Evolutionary conservation across 2,113 vertebrate genomes (phyloP).

Genomic region (Accipiter cooperii): DNA sequence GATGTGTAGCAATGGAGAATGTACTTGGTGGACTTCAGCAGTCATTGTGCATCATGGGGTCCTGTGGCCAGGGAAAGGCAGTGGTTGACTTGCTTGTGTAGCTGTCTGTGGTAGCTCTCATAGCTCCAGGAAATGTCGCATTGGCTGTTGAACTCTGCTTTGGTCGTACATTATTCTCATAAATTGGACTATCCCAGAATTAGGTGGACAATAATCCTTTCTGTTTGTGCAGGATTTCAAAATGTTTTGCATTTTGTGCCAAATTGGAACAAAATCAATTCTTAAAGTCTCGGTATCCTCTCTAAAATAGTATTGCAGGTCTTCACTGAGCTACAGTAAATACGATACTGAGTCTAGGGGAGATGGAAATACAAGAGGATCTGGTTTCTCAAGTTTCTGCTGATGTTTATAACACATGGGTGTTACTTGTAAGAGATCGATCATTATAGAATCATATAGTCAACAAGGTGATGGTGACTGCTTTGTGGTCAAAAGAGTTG

Average conservation of each 20-base stretch:
- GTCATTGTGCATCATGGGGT: background rate
- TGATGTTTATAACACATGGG: conserved; percentile 45
- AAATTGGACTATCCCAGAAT: background rate
- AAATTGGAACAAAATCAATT: background rate
- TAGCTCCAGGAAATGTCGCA: background rate
- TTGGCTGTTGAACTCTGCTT: background rate
- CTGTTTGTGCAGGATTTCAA: background rate
- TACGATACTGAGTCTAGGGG: background rate
- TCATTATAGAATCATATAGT: conserved; percentile 17
- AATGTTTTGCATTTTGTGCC: background rate
- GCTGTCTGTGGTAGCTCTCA: background rate
- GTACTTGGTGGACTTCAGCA: background rate
- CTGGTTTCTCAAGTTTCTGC: conserved; percentile 39
- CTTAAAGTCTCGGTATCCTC: background rate
- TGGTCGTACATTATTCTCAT: background rate
- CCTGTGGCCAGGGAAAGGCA: background rate
- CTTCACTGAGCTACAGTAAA: background rate
- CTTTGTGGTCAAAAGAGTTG: background rate
- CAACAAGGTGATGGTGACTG: conserved; percentile 31
- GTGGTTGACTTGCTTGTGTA: background rate
- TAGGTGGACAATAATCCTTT: background rate
- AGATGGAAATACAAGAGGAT: conserved; percentile 8
- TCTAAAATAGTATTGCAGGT: conserved; percentile 24
- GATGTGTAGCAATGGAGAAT: background rate
- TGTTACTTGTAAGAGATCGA: conserved; percentile 5